phyloP scores from a whole-genome alignment of 2,888 invertebrate genomes.

The Erebia ligea region DNA sequence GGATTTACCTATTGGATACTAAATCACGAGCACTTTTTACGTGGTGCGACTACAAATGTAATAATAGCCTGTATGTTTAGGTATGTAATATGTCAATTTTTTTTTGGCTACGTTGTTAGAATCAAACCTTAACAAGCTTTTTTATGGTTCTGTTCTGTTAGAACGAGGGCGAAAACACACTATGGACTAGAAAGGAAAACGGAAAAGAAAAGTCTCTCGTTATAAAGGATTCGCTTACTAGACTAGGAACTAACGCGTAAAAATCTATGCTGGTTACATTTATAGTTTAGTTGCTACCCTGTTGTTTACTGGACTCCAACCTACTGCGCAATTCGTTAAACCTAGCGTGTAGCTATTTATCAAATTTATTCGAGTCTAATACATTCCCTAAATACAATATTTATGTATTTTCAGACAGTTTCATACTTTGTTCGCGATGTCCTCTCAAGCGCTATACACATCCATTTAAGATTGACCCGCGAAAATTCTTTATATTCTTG shows the following conservation, averaged over 20 bases:
- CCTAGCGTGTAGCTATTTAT: conserved; percentile 44
- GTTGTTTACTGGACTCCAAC: background rate
- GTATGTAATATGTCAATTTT: too few relatives aligned
- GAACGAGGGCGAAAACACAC: too few relatives aligned
- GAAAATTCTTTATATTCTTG: conserved; percentile 50
- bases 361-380: conserved; percentile 55
- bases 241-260: background rate
- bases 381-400: conserved; percentile 77
- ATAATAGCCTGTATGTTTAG: too few relatives aligned
- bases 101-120: too few relatives aligned
- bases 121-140: too few relatives aligned
- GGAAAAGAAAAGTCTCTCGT: too few relatives aligned
- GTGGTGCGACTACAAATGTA: background rate
- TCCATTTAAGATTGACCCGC: conserved; percentile 61
- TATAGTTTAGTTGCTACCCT: too few relatives aligned
- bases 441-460: conserved; percentile 61
- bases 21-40: background rate
- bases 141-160: too few relatives aligned
- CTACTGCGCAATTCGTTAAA: conserved; percentile 32
- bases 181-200: too few relatives aligned
- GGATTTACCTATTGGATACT: conserved; percentile 13
- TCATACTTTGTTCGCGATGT: conserved; percentile 76
- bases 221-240: too few relatives aligned
- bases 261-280: background rate
- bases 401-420: conserved; percentile 81